These are phyloP conservation scores for Aptenodytes forsteri DNA, from an alignment of 2,113 vertebrate genomes.

Conservation along the genomic window DNA sequence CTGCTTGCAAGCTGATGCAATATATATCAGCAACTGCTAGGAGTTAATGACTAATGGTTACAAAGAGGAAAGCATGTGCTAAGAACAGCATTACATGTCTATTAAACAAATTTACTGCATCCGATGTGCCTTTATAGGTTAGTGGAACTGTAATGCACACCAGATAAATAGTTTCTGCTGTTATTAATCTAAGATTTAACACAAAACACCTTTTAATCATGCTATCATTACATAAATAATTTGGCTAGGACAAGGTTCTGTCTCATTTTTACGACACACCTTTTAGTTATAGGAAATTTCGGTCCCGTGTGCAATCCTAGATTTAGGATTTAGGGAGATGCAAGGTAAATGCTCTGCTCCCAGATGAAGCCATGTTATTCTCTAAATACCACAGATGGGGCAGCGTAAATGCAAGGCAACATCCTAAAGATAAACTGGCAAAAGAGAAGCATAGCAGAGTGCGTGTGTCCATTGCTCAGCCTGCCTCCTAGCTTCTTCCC, in stretches of 20 bases:
- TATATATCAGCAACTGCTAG: conserved; percentile 21
- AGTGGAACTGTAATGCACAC: conserved; percentile 36
- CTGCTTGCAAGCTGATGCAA: conserved; percentile 49
- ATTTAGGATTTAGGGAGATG: not conserved
- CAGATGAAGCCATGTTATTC: not conserved
- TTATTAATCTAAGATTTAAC: conserved; percentile 33
- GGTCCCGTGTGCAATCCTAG: not conserved
- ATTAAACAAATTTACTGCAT: conserved; percentile 56
- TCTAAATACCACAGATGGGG: not conserved
- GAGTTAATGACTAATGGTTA: conserved; percentile 51
- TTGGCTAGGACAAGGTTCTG: not conserved
- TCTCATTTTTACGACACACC: not conserved
- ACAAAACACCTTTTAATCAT: conserved; percentile 36
- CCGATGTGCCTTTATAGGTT: conserved; percentile 23
- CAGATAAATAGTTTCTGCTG: conserved; percentile 58
- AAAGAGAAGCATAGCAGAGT: not conserved
- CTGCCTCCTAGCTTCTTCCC: not conserved
- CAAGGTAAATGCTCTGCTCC: not conserved
- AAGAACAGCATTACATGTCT: conserved; percentile 27
- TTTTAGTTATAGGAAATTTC: not conserved
- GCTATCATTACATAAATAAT: not conserved
- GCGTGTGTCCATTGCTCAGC: not conserved
- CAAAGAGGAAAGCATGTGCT: conserved; percentile 47
- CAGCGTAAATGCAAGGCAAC: not conserved
- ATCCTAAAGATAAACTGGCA: not conserved